These are phyloP conservation scores for Gavia stellata DNA, from an alignment of 2,113 vertebrate genomes.

Conservation along the genomic window DNA sequence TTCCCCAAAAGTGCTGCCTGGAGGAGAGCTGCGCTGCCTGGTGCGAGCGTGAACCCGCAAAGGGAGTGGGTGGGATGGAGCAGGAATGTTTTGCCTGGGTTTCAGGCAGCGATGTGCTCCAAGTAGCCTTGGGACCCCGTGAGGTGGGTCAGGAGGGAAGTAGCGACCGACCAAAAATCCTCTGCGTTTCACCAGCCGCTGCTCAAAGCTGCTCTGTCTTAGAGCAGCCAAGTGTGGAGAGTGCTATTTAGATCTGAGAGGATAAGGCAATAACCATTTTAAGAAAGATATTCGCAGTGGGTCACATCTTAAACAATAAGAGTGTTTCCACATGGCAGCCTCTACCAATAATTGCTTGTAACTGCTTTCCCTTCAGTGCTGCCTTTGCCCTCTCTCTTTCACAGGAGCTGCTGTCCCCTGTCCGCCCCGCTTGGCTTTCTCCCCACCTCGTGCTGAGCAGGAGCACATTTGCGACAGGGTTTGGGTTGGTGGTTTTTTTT, in stretches of 20 bases:
- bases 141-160: background rate
- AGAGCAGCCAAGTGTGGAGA: slow-evolving; percentile 7
- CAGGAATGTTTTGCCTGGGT: background rate
- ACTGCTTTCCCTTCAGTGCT: slow-evolving; percentile 5
- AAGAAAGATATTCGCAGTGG: slow-evolving; percentile 21
- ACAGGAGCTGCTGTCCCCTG: background rate
- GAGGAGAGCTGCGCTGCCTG: background rate
- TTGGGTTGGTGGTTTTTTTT: background rate
- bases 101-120: background rate
- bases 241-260: background rate
- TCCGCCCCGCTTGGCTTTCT: background rate
- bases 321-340: slow-evolving; percentile 36
- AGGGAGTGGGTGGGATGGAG: background rate
- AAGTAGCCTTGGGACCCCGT: background rate
- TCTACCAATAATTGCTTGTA: slow-evolving; percentile 61
- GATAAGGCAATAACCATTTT: slow-evolving; percentile 39
- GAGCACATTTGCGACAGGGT: background rate
- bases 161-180: background rate
- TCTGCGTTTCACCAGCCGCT: background rate
- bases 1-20: background rate
- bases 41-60: fast-evolving
- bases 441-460: background rate
- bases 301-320: slow-evolving; percentile 55
- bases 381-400: background rate
- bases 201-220: background rate